Evolutionary conservation across 2,113 vertebrate species (phyloP).

Genomic region (Percopsis transmontana): DNA sequence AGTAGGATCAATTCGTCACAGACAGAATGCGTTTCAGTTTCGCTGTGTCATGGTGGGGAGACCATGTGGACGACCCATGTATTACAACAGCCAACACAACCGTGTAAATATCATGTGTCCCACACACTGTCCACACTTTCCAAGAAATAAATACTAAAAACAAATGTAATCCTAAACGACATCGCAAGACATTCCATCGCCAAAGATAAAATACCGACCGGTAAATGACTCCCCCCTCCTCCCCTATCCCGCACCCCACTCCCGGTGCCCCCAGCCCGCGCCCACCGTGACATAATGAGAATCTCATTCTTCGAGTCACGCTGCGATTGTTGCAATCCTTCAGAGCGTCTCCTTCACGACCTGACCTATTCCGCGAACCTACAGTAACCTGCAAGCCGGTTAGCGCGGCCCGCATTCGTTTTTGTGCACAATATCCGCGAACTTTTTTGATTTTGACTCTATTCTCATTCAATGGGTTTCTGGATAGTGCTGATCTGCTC

Average conservation of each 20-base stretch:
- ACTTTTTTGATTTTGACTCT: neutral
- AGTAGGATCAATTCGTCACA: constrained; percentile 58
- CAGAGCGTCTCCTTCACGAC: constrained; percentile 49
- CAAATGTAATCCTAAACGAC: too few species aligned
- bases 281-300: constrained; percentile 62
- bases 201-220: neutral
- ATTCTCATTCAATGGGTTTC: constrained; percentile 63
- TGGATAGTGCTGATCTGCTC: constrained; percentile 61
- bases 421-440: constrained; percentile 1
- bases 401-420: too few species aligned
- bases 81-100: too few species aligned
- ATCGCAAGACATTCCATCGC: too few species aligned
- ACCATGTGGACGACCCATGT: constrained; percentile 44
- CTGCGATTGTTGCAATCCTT: constrained; percentile 40
- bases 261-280: constrained; percentile 61
- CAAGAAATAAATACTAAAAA: neutral
- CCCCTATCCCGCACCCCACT: neutral
- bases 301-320: constrained; percentile 54
- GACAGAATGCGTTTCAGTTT: constrained; percentile 35
- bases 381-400: too few species aligned
- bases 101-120: too few species aligned
- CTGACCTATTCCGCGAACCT: too few species aligned
- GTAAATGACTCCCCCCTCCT: too few species aligned
- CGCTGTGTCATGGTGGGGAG: constrained; percentile 44
- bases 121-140: too few species aligned